Conservation (phyloP, 2,888 invertebrate genomes). For the Orgyia antiqua region DNA sequence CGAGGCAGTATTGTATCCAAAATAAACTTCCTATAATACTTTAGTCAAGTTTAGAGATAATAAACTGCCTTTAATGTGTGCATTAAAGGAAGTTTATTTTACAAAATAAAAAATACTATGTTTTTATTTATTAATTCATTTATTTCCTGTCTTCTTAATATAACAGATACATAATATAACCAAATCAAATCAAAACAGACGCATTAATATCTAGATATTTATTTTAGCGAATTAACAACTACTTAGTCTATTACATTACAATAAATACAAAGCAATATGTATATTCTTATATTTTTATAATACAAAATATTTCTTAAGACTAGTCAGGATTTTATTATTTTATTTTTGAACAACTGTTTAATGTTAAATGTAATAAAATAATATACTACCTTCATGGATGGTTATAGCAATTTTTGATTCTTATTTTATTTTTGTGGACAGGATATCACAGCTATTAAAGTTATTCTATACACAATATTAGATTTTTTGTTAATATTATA, state of each 20-base stretch:
- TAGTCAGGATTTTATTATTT: conserved; percentile 50
- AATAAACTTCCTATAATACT: too few species aligned
- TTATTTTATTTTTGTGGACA: conserved; percentile 42
- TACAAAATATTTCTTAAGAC: conserved; percentile 54
- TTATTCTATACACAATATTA: conserved; percentile 52
- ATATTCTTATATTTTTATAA: conserved; percentile 37
- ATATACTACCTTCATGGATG: conserved; percentile 20
- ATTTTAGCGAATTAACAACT: conserved; percentile 37
- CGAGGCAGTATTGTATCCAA: too few species aligned
- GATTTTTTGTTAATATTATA: conserved; percentile 33
- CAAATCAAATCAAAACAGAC: conserved; percentile 44
- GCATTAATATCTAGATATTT: conserved; percentile 33
- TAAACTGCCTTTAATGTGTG: too few species aligned
- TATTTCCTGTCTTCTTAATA: conserved; percentile 52
- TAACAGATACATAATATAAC: conserved; percentile 52
- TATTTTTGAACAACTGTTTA: conserved; percentile 11
- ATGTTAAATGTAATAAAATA: conserved; percentile 15
- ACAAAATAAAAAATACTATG: too few species aligned
- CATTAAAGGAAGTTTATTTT: too few species aligned
- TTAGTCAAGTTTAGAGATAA: too few species aligned
- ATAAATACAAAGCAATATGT: conserved; percentile 53
- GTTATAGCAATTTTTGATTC: conserved; percentile 31
- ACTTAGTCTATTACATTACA: conserved; percentile 46
- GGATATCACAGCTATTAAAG: conserved; percentile 73
- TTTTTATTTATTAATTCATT: conserved; percentile 35